Conservation (phyloP, 1,140 invertebrate genomes). For the Dreissena rostriformis region DNA sequence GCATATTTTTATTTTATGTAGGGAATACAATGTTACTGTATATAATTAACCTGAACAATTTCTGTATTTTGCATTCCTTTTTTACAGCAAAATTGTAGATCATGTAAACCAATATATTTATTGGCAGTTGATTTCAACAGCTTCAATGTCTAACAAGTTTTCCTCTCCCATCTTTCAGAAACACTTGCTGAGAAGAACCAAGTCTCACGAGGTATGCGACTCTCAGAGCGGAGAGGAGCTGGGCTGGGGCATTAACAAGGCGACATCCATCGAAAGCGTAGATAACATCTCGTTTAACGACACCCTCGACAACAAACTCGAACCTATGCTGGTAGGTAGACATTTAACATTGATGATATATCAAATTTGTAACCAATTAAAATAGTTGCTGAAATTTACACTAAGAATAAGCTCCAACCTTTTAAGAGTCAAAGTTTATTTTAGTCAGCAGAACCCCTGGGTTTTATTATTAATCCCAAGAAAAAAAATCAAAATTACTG, state of each 20-base stretch:
- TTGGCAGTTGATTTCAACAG: too few relatives aligned
- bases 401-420: too few relatives aligned
- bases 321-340: conserved; percentile 25
- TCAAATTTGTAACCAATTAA: neutral
- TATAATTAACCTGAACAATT: neutral
- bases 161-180: conserved; percentile 54
- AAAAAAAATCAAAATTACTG: too few relatives aligned
- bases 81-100: too few relatives aligned
- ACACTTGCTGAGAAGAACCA: conserved; percentile 47
- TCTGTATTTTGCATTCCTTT: neutral
- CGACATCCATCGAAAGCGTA: conserved; percentile 56
- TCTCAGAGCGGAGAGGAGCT: conserved; percentile 39
- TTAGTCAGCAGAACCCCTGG: too few relatives aligned
- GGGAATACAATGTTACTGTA: neutral
- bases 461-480: too few relatives aligned
- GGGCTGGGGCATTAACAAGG: conserved; percentile 57
- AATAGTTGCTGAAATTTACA: neutral
- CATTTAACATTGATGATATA: neutral
- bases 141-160: neutral
- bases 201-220: conserved; percentile 40
- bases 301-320: conserved; percentile 43
- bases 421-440: too few relatives aligned
- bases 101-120: too few relatives aligned
- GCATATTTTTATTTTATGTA: neutral
- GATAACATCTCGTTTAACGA: conserved; percentile 17